Evolutionary conservation across 2,888 invertebrate species (phyloP), one percentile per base, ranked within the genome.

Genomic region (Tachystola acroxantha): DNA sequence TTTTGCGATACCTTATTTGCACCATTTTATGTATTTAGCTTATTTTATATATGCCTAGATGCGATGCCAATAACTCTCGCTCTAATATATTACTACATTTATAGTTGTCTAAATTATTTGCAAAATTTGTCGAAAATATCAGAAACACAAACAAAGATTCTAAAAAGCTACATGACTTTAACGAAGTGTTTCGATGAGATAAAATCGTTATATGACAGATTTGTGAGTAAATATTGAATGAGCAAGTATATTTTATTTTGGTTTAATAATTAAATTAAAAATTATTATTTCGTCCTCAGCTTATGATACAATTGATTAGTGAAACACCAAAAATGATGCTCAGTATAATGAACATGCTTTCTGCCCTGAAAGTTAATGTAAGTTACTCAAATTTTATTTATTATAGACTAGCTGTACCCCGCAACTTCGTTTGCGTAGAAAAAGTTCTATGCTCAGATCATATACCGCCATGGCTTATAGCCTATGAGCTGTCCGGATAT

Each of bases 171-270:
- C n/a, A 32, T 33, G n/a, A 26, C 25, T 16, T 10, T 42, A 7
- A 14, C 31, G 3, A 20, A 37, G 3, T 28, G 35, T 37, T 39
- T 26, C n/a, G 28, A 42, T 7, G 37, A 33, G 25, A 40, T 45
- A 9, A 45, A 12, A 29, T 39, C 40, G 5, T 11, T 43, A 24
- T 41, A 39, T 26, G 32, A 32, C 11, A 40, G 32, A 19, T 10
- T 45, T 36, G 45, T 45, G 31, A 35, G 39, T 36, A 10, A 26
- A 26, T 26, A 26, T 4, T 10, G 10, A 5, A 26, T 10, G 10
- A 26, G 3, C 4, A 2, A 2, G 4, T 10, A 1, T 26, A 24
- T 10, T 3, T 7, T 5, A 10, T 10, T 2, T 7, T 3, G 3
- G 10, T 26, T 11, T 3, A 26, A 26, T 26, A 10, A 26, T 2